Conservation (phyloP, 1,140 invertebrate genomes). For the Nylanderia fulva region DNA sequence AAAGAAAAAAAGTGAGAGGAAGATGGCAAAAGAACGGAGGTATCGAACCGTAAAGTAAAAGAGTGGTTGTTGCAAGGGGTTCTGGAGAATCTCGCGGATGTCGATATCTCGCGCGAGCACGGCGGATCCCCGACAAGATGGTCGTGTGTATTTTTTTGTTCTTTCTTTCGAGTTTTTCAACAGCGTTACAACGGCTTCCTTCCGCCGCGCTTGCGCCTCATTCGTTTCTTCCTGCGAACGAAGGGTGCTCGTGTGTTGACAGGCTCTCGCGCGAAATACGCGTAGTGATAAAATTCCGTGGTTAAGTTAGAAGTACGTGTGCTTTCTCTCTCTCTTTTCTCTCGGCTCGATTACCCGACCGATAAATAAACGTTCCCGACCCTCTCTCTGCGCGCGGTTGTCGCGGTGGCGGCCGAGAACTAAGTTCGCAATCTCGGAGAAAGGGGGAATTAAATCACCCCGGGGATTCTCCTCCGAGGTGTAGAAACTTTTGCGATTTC, state of each 20-base stretch:
- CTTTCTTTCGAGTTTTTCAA: neutral
- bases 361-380: conserved; percentile 45
- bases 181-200: conserved; percentile 18
- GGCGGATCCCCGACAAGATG: conserved; percentile 33
- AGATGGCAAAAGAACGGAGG: conserved; percentile 63
- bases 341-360: conserved; percentile 31
- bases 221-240: neutral
- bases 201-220: conserved; percentile 36
- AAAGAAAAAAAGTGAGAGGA: conserved; percentile 15
- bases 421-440: conserved; percentile 54
- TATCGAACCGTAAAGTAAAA: conserved; percentile 65
- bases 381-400: neutral
- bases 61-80: conserved; percentile 36
- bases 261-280: neutral
- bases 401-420: conserved; percentile 29
- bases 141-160: neutral
- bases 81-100: conserved; percentile 31
- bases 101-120: conserved; percentile 38
- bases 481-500: conserved; percentile 50
- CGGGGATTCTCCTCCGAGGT: conserved; percentile 42
- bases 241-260: conserved; percentile 32
- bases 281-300: conserved; percentile 16
- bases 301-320: no score
- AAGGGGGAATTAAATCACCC: conserved; percentile 53
- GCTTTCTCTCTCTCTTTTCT: no score